These are phyloP conservation scores for Beris chalybata DNA, from an alignment of 2,888 invertebrate genomes.

Conservation along the genomic window DNA sequence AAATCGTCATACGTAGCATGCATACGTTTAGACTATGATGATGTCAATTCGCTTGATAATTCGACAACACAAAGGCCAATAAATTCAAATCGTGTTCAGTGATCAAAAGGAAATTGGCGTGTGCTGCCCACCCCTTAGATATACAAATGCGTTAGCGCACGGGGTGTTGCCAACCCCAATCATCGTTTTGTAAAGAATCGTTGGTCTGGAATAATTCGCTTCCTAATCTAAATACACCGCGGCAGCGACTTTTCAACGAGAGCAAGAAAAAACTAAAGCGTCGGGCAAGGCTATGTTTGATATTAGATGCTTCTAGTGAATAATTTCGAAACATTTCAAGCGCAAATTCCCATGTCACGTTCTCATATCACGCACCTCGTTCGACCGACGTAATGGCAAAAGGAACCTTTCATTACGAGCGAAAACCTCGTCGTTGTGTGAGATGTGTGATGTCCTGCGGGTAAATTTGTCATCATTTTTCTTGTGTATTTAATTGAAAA, in stretches of 20 bases:
- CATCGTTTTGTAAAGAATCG: conserved; percentile 33
- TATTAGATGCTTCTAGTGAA: neutral
- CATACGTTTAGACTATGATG: too few species aligned
- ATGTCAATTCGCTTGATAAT: too few species aligned
- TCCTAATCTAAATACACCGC: conserved; percentile 31
- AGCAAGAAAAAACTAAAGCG: neutral
- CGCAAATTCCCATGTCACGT: neutral
- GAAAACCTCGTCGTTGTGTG: too few species aligned
- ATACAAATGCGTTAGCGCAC: conserved; percentile 6
- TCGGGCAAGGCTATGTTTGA: neutral
- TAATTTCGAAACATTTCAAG: neutral
- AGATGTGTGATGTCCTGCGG: too few species aligned
- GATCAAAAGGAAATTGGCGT: conserved; percentile 39
- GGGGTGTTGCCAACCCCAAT: conserved; percentile 24
- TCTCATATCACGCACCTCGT: too few species aligned
- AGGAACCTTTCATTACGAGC: too few species aligned
- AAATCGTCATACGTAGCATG: neutral
- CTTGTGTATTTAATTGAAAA: too few species aligned
- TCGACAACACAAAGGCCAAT: conserved; percentile 32
- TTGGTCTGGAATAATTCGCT: conserved; percentile 35
- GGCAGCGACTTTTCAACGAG: neutral
- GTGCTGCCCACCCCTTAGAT: conserved; percentile 32
- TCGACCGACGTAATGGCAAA: too few species aligned
- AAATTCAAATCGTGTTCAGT: conserved; percentile 38
- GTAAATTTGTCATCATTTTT: too few species aligned